Percentiles rank a stretch among this genome's conserved stretches.
phyloP scores from a whole-genome alignment of 2,113 vertebrate genomes.

The Myotis lucifugus region DNA sequence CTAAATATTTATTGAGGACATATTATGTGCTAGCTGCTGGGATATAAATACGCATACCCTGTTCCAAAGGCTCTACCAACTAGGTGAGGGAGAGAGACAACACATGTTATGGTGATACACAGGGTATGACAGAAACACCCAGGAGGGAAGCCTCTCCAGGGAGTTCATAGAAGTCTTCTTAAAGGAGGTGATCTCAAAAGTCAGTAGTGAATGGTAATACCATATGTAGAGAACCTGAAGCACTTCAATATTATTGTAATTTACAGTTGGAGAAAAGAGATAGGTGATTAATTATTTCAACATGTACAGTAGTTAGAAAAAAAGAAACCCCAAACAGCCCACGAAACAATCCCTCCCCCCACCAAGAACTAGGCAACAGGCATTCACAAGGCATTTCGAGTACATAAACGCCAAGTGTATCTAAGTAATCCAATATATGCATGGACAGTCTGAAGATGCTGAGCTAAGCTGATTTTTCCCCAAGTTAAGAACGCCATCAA shows the following conservation, averaged over 20 bases:
- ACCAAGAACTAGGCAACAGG: too few species aligned
- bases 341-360: too few species aligned
- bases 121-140: not conserved
- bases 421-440: too few species aligned
- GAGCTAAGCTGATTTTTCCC: too few species aligned
- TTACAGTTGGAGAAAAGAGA: not conserved
- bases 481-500: too few species aligned
- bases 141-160: not conserved
- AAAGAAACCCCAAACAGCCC: not conserved
- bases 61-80: not conserved
- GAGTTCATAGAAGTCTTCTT: not conserved
- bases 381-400: too few species aligned
- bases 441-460: too few species aligned
- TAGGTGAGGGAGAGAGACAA: not conserved
- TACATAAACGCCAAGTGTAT: too few species aligned
- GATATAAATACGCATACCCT: not conserved
- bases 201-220: not conserved
- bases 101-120: not conserved
- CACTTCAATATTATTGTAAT: not conserved
- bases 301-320: not conserved
- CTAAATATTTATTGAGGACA: constrained; percentile 23
- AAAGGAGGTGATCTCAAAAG: not conserved
- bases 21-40: not conserved
- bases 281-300: not conserved
- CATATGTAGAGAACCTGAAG: not conserved